Evolutionary conservation across 2,797 vertebrate genomes (phyloP).

Genomic region (Acrossocheilus wenchowensis): DNA sequence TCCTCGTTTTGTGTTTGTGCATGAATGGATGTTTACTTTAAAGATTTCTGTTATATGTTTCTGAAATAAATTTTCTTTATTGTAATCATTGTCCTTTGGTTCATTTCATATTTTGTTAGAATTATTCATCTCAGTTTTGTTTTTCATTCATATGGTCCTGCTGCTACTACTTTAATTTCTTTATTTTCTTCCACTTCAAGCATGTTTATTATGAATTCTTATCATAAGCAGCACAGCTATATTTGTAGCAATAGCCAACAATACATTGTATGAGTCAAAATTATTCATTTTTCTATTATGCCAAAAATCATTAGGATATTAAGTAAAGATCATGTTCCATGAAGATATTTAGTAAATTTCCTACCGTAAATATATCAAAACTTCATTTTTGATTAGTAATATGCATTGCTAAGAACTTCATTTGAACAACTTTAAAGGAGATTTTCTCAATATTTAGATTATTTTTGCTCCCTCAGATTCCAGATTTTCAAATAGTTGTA

Average conservation of each 20-base stretch:
- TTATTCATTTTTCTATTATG: background rate
- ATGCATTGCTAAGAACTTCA: too few relatives aligned
- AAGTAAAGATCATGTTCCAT: too few relatives aligned
- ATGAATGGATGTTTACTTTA: conserved; percentile 60
- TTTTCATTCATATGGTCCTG: conserved; percentile 11
- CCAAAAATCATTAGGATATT: too few relatives aligned
- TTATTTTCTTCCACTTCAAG: background rate
- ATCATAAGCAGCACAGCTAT: background rate
- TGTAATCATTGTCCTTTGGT: conserved; percentile 81
- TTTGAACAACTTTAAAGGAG: background rate
- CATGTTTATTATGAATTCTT: background rate
- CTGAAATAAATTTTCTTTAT: conserved; percentile 81
- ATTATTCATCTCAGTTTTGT: conserved; percentile 55
- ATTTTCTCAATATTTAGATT: background rate
- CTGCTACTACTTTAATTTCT: background rate
- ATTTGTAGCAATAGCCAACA: too few relatives aligned
- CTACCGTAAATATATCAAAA: too few relatives aligned
- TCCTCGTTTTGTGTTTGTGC: conserved; percentile 64
- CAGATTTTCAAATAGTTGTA: too few relatives aligned
- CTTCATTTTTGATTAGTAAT: too few relatives aligned
- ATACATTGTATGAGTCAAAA: background rate
- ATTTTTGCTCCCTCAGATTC: background rate
- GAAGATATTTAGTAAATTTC: too few relatives aligned
- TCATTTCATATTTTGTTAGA: conserved; percentile 64
- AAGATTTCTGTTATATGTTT: conserved; percentile 69